Base-by-base conservation (phyloP, 1,140 invertebrate genomes). In the Drosophila littoralis region DNA sequence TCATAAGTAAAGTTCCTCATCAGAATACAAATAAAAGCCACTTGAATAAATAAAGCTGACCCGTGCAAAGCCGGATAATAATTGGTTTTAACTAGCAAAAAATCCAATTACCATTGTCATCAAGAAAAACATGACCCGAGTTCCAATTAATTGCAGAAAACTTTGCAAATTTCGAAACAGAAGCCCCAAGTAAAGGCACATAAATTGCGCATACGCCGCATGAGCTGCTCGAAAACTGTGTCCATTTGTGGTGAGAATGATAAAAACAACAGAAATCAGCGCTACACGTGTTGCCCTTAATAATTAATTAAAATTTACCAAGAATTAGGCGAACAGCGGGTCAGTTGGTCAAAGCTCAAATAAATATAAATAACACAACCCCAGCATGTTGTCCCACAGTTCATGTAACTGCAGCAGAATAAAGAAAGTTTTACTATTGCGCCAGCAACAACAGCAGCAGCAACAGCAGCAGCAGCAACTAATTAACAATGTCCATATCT, bases 401-500 rank as follows among this genome's bases (percentile, higher is more conserved):
- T 65, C 15, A 57, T 42, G 35, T 38, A 64, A 55, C 51, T 51
- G 64, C 3, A 57, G 8, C 33, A 13, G 60, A 38, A 57, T 38
- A 17, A 46, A 64, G 46, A 58, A 59, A 63, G 17, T 58, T 72
- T 55, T 50, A 9, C 51, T 50, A 59, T 59, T 50, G 58, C 61
- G 33, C 13, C 17, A 35, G 7, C 54, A 57, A 7, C 36, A 42
- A 38, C 17, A 35, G 7, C 54, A 57, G 10, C 36, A 42, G 54
- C 52, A 55, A 12, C 9, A 17, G 36, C 35, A 51, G 35, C 42
- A 46, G 13, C 38, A 36, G 22, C 68, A 60, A 54, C 71, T 77
- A 77, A 77, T 74, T 77, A 74, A 66, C 48, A 42, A 51, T 38
- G 66, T 40, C 6, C 13, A 28, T 28, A 28, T 58, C 54, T 51